Evolutionary conservation across 2,888 invertebrate species (phyloP).

Genomic region (Lycia hirtaria): DNA sequence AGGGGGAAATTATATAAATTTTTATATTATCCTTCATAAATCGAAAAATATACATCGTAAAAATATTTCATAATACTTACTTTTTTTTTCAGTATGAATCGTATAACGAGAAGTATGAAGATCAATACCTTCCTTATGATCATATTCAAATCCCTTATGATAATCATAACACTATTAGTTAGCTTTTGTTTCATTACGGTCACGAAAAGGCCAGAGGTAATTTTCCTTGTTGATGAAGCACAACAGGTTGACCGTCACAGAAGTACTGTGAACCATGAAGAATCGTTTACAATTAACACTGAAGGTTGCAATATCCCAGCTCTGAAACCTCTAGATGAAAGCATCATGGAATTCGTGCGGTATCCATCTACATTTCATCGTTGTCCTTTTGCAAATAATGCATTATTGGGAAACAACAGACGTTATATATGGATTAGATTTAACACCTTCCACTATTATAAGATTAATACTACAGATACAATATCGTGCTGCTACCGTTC

Average conservation of each 20-base stretch:
- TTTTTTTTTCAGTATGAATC: constrained; percentile 40
- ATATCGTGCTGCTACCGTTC: constrained; percentile 85
- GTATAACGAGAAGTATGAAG: constrained; percentile 19
- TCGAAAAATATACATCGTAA: neutral
- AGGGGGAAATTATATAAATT: neutral
- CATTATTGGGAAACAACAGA: constrained; percentile 80
- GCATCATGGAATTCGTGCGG: constrained; percentile 58
- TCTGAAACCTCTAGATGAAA: constrained; percentile 82
- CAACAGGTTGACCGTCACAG: too few species aligned
- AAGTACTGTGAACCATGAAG: constrained; percentile 29
- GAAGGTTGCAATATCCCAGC: constrained; percentile 87
- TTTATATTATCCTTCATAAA: neutral
- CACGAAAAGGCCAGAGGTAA: constrained; percentile 17
- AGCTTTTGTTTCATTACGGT: constrained; percentile 48
- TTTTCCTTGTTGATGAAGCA: constrained; percentile 18
- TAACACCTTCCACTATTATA: constrained; percentile 71
- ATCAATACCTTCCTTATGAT: constrained; percentile 31
- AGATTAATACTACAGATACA: constrained; percentile 64
- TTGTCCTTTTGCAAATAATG: constrained; percentile 27
- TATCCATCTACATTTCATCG: constrained; percentile 25
- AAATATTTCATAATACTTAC: constrained; percentile 22
- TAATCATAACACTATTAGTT: constrained; percentile 48
- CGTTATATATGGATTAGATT: constrained; percentile 80
- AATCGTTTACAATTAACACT: constrained; percentile 77
- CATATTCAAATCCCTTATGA: constrained; percentile 51